Evolutionary conservation across 2,113 vertebrate genomes (phyloP), one percentile per base, ranked within the genome.

Genomic region (Glareola pratincola): DNA sequence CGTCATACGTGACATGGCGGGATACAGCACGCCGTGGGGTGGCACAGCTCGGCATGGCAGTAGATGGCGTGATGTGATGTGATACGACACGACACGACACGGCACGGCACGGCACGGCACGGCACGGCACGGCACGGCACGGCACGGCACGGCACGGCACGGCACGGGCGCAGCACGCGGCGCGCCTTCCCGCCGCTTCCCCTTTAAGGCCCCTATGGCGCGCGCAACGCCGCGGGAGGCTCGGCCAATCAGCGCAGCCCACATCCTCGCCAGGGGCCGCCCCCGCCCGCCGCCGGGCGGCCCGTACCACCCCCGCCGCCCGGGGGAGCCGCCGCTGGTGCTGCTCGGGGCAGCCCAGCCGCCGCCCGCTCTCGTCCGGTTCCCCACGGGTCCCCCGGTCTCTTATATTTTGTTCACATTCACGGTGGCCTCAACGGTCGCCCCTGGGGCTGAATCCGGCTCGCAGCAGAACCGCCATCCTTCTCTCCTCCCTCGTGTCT

Each of bases 351-450:
- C 4, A 3, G 1, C 4, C 1, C 3, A 0, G 1, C 2, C 2
- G 4, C 19, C 0, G 0, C 27, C 27, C 2, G 2, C 1, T 0
- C 0, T 1, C 2, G 2, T 0, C 2, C 3, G 0, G 0, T 7
- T 2, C 3, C 0, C 8, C 10, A 0, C 8, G 1, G 3, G 0
- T 0, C 2, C 4, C 14, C 20, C 2, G 0, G 0, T 1, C 0
- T 11, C 1, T 0, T 0, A 0, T 3, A 23, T 22, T 15, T 11
- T 12, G 15, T 10, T 2, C 39, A 11, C 39, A 39, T 39, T 27
- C 13, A 1, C 2, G 0, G 32, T 10, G 24, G 20, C 23, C 1
- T 2, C 0, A 4, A 8, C 0, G 1, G 48, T 13, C 2, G 1
- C 1, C 1, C 2, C 3, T 6, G 29, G 7, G 2, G 8, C 6